Percentiles rank a stretch among this genome's conserved stretches.
These are phyloP conservation scores for Motacilla alba DNA, from an alignment of 2,113 vertebrate species.

Conservation along the genomic window DNA sequence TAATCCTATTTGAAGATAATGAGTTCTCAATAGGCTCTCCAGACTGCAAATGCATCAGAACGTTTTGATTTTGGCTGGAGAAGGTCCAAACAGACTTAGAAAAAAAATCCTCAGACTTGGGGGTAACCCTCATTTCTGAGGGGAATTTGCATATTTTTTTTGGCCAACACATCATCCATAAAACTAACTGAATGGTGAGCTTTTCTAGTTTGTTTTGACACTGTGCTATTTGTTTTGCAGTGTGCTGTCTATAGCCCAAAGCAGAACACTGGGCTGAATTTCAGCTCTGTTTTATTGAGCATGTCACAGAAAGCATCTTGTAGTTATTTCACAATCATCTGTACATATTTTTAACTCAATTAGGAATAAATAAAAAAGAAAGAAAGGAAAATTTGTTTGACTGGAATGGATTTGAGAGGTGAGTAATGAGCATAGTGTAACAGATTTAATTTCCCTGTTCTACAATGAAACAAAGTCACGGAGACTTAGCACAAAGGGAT, in stretches of 20 bases:
- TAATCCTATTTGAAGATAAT: constrained; percentile 85
- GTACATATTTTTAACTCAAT: constrained; percentile 37
- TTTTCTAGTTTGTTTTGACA: constrained; percentile 20
- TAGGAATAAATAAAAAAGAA: constrained; percentile 16
- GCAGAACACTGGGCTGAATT: constrained; percentile 26
- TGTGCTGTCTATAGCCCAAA: constrained; percentile 46
- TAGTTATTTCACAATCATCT: constrained; percentile 10
- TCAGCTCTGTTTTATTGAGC: constrained; percentile 28
- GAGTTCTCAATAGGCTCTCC: constrained; percentile 76
- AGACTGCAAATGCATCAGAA: constrained; percentile 66
- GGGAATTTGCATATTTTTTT: constrained; percentile 40
- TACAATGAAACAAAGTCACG: constrained; percentile 44
- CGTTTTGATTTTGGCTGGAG: constrained; percentile 60
- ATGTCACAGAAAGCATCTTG: background rate
- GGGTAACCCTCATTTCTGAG: constrained; percentile 13
- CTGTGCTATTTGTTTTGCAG: constrained; percentile 23
- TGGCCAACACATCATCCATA: background rate
- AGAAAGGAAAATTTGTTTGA: background rate
- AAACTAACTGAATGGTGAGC: constrained; percentile 9
- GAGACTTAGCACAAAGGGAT: constrained; percentile 50
- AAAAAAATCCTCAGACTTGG: constrained; percentile 58
- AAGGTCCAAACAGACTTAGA: constrained; percentile 31
- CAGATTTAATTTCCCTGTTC: constrained; percentile 59
- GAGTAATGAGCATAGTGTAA: constrained; percentile 48
- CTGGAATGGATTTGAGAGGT: constrained; percentile 31